Percentiles rank a stretch among this genome's conserved stretches.
Evolutionary conservation across 2,888 invertebrate genomes (phyloP).

Genomic region (Liodrosophila aerea): DNA sequence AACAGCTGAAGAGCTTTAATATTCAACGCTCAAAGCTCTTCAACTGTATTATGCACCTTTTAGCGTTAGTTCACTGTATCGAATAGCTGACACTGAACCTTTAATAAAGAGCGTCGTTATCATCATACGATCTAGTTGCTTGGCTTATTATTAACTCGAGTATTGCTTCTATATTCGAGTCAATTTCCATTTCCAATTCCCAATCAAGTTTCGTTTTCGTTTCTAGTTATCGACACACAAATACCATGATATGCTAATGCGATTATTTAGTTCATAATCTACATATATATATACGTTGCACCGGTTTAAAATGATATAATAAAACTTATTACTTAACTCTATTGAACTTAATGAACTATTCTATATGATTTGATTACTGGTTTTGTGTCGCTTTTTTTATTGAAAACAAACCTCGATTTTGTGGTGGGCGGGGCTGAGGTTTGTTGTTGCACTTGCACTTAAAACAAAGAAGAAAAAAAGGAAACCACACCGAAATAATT

Average conservation of each 20-base stretch:
- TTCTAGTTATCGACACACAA: conserved; percentile 7
- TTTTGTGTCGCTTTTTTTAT: conserved; percentile 1
- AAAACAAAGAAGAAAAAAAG: conserved; percentile 9
- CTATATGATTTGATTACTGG: conserved; percentile 3
- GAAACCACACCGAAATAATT: neutral
- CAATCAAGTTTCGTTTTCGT: conserved; percentile 25
- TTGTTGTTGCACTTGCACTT: conserved; percentile 11
- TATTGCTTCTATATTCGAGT: neutral
- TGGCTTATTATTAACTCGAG: neutral
- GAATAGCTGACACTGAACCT: neutral
- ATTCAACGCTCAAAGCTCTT: no score
- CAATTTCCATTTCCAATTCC: conserved; percentile 24
- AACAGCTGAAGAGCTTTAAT: no score
- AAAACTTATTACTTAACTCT: neutral
- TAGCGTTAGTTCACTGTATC: neutral
- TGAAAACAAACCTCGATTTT: conserved; percentile 36
- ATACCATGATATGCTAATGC: conserved; percentile 12
- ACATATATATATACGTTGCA: neutral
- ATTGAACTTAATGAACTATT: neutral
- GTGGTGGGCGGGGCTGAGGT: neutral
- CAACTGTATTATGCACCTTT: no score
- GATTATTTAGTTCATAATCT: conserved; percentile 18
- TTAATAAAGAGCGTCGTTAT: conserved; percentile 2
- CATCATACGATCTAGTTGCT: neutral
- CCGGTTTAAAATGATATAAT: conserved; percentile 4